Evolutionary conservation across 2,113 vertebrate species (phyloP).

Genomic region (Hippocampus abdominalis): DNA sequence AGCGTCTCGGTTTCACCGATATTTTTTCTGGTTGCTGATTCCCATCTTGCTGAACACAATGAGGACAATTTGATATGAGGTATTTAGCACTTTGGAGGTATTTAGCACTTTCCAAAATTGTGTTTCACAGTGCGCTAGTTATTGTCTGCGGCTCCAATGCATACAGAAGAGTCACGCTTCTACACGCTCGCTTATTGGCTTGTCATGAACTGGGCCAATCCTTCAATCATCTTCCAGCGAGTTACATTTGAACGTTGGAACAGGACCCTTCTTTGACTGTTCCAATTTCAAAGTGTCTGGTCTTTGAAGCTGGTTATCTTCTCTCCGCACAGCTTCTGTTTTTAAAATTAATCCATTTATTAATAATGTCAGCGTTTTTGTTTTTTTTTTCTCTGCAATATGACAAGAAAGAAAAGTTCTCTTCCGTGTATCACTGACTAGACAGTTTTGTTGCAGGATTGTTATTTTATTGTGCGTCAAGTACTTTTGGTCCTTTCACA

Average conservation of each 20-base stretch:
- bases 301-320: slow-evolving; percentile 56
- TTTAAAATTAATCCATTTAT: slow-evolving; percentile 58
- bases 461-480: slow-evolving; percentile 17
- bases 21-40: no score
- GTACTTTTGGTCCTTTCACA: slow-evolving; percentile 40
- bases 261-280: slow-evolving; percentile 7
- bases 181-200: background rate
- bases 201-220: slow-evolving; percentile 8
- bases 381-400: slow-evolving; percentile 26
- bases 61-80: no score
- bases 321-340: slow-evolving; percentile 27
- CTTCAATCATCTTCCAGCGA: slow-evolving; percentile 14
- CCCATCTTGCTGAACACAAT: no score
- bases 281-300: slow-evolving; percentile 21
- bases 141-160: background rate
- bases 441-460: slow-evolving; percentile 55
- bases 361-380: slow-evolving; percentile 40
- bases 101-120: no score
- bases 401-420: slow-evolving; percentile 40
- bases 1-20: no score
- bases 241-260: slow-evolving; percentile 21
- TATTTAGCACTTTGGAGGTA: no score
- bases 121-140: background rate
- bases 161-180: background rate
- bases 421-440: slow-evolving; percentile 52